Conservation (phyloP, 2,888 invertebrate genomes). For the Sycophila texana region DNA sequence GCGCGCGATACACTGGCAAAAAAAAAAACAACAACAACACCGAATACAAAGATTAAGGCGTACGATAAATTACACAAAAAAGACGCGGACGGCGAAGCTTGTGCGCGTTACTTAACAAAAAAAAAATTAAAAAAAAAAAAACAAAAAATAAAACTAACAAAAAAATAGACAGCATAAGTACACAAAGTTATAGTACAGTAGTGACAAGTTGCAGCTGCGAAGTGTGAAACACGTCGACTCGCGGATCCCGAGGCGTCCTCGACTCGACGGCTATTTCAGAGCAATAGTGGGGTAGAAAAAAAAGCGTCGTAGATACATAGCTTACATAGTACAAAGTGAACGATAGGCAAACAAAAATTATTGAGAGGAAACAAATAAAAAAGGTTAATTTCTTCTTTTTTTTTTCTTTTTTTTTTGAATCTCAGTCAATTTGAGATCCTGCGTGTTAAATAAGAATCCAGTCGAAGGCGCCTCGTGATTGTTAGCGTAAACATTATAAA, state of each 20-base stretch:
- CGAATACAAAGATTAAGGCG: neutral
- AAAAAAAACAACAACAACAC: conserved; percentile 29
- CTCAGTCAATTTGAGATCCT: conserved; percentile 41
- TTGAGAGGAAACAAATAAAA: conserved; percentile 22
- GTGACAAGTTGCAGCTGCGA: conserved; percentile 76
- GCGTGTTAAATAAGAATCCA: conserved; percentile 15
- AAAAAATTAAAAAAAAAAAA: conserved; percentile 55
- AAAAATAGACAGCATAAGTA: conserved; percentile 68
- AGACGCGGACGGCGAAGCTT: conserved; percentile 66
- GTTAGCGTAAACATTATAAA: neutral
- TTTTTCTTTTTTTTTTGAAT: conserved; percentile 15
- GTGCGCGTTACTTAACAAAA: conserved; percentile 67
- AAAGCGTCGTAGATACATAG: conserved; percentile 44
- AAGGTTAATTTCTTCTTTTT: conserved; percentile 2
- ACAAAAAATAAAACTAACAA: conserved; percentile 40
- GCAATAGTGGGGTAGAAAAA: conserved; percentile 24
- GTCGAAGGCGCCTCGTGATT: conserved; percentile 46
- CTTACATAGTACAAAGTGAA: conserved; percentile 10
- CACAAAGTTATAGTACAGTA: conserved; percentile 76
- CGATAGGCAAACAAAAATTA: conserved; percentile 31
- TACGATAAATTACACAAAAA: conserved; percentile 49
- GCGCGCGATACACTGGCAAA: conserved; percentile 6
- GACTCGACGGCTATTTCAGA: conserved; percentile 48
- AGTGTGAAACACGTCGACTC: conserved; percentile 69
- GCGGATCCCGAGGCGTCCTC: conserved; percentile 63